phyloP scores from a whole-genome alignment of 2,888 invertebrate genomes.

The Pediacus dermestoides region DNA sequence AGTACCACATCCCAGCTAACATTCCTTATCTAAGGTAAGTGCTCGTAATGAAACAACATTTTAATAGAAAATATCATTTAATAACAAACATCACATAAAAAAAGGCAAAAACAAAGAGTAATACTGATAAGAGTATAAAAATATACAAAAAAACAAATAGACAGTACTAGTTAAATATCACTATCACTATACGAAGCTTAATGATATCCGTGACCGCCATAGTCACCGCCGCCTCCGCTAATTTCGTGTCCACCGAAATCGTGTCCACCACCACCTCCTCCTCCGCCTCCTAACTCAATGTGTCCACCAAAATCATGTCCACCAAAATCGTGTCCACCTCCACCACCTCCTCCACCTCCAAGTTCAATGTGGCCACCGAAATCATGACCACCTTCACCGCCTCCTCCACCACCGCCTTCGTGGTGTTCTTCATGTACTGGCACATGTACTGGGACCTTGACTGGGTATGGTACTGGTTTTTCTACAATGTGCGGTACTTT shows the following conservation, averaged over 20 bases:
- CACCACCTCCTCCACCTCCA: conserved; percentile 21
- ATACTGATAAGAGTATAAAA: conserved; percentile 37
- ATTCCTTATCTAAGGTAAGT: conserved; percentile 87
- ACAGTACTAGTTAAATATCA: conserved; percentile 16
- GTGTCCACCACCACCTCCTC: conserved; percentile 18
- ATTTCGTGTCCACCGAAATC: conserved; percentile 26
- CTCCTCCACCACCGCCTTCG: conserved; percentile 25
- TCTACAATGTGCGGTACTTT: conserved; percentile 45
- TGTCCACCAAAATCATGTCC: conserved; percentile 29
- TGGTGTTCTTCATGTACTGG: conserved; percentile 54
- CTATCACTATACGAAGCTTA: too few relatives aligned
- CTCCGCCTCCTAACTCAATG: conserved; percentile 24
- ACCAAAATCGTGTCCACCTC: conserved; percentile 21
- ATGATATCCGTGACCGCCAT: conserved; percentile 26
- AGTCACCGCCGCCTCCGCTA: conserved; percentile 20
- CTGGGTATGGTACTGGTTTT: conserved; percentile 65
- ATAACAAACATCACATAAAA: conserved; percentile 35
- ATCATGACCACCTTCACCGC: conserved; percentile 31
- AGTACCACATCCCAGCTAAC: conserved; percentile 89
- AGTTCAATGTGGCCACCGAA: conserved; percentile 25
- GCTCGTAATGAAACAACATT: conserved; percentile 13
- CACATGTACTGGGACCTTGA: conserved; percentile 67
- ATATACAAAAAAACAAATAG: conserved; percentile 26
- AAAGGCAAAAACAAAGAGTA: conserved; percentile 29
- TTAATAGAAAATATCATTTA: conserved; percentile 32